Conservation (phyloP, 2,797 vertebrate species). For the Squalus acanthias region DNA sequence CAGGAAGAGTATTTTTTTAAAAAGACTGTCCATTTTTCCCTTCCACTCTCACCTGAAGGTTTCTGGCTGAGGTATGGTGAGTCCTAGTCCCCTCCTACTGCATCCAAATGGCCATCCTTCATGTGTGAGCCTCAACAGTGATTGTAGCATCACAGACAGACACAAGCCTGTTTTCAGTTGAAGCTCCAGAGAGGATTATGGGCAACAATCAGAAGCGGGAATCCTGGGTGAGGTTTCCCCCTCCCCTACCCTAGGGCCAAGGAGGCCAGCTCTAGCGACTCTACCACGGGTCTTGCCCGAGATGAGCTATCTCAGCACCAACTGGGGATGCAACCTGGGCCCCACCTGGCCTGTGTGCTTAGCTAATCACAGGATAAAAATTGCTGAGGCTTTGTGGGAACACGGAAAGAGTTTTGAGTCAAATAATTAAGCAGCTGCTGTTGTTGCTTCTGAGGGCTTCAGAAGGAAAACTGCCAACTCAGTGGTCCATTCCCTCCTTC, state of each 20-base stretch:
- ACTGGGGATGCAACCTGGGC: neutral
- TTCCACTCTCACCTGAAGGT: neutral
- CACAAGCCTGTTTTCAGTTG: neutral
- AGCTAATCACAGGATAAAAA: neutral
- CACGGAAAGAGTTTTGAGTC: too few relatives aligned
- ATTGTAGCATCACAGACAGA: neutral
- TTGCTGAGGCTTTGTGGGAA: neutral
- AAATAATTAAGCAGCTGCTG: neutral
- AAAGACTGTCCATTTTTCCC: neutral
- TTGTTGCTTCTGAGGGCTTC: neutral
- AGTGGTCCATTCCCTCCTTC: neutral
- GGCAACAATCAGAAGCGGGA: neutral
- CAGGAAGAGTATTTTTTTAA: neutral
- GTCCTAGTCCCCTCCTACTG: neutral
- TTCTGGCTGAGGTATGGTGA: neutral
- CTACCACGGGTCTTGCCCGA: neutral
- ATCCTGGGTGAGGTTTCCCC: neutral
- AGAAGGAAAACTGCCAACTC: neutral
- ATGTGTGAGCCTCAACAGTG: neutral
- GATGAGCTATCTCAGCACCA: neutral
- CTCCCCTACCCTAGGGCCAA: too few relatives aligned
- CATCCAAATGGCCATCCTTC: neutral
- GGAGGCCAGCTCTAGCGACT: neutral
- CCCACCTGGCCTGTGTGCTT: neutral
- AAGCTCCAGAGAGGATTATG: neutral